Conservation (phyloP, 2,797 vertebrate species). For the Podarcis lilfordi region DNA sequence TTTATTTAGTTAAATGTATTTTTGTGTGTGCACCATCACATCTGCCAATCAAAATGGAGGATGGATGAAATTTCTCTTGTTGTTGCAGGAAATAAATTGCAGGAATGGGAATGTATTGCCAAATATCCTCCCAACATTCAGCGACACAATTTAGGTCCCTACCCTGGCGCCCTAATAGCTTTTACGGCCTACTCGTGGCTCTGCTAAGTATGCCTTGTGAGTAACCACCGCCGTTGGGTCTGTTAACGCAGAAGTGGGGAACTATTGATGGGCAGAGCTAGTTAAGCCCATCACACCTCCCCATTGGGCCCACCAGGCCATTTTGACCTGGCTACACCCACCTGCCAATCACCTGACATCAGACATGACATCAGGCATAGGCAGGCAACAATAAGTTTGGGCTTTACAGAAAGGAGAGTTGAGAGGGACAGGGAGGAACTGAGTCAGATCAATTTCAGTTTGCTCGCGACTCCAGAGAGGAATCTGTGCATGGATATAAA, state of each 20-base stretch:
- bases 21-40: slow-evolving; percentile 46
- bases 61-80: not conserved
- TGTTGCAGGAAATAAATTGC: not conserved
- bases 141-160: not conserved
- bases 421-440: not conserved
- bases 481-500: not conserved
- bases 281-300: too few relatives aligned
- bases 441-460: not conserved
- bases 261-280: not conserved
- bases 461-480: not conserved
- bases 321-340: too few relatives aligned
- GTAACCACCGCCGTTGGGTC: not conserved
- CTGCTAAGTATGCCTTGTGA: not conserved
- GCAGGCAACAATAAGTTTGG: too few relatives aligned
- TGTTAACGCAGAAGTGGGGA: not conserved
- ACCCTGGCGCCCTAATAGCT: not conserved
- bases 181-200: not conserved
- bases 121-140: not conserved
- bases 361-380: too few relatives aligned
- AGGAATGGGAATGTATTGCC: not conserved
- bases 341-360: too few relatives aligned
- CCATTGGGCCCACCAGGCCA: too few relatives aligned
- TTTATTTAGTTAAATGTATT: not conserved
- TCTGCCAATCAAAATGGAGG: slow-evolving; percentile 27
- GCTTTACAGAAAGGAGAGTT: too few relatives aligned